Conservation (phyloP, 2,888 invertebrate genomes). For the Catocala nupta region DNA sequence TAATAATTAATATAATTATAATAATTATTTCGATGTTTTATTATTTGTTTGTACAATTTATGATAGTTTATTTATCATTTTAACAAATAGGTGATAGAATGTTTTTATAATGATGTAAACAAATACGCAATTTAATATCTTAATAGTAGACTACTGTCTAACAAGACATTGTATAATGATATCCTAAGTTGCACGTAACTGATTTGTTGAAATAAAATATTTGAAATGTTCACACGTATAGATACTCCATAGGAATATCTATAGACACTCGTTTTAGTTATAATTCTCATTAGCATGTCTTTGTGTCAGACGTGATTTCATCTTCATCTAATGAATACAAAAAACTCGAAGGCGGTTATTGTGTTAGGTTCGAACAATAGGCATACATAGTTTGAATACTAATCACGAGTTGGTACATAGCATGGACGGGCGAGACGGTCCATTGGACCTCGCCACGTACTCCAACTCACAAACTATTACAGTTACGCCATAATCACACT, state of each 20-base stretch:
- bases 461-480: slow-evolving; percentile 25
- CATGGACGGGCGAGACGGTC: slow-evolving; percentile 39
- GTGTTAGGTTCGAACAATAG: slow-evolving; percentile 78
- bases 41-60: no score
- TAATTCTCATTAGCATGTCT: slow-evolving; percentile 65
- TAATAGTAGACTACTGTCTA: no score
- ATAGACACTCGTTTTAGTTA: slow-evolving; percentile 51
- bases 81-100: no score
- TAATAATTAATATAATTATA: no score
- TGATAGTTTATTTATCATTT: no score
- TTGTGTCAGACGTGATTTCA: slow-evolving; percentile 70
- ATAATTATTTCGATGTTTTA: no score
- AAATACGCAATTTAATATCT: no score
- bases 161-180: no score
- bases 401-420: slow-evolving; percentile 58
- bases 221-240: slow-evolving; percentile 16
- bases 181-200: not conserved
- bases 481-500: not conserved
- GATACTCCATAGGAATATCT: slow-evolving; percentile 16
- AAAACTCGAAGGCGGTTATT: slow-evolving; percentile 73
- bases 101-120: no score
- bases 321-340: slow-evolving; percentile 70
- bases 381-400: slow-evolving; percentile 72
- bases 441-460: slow-evolving; percentile 45
- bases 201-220: slow-evolving; percentile 1